A percentile compares a stretch with the other conserved stretches of the same genome.
Conservation (phyloP, 2,888 invertebrate genomes). For the Pimpla rufipes region DNA sequence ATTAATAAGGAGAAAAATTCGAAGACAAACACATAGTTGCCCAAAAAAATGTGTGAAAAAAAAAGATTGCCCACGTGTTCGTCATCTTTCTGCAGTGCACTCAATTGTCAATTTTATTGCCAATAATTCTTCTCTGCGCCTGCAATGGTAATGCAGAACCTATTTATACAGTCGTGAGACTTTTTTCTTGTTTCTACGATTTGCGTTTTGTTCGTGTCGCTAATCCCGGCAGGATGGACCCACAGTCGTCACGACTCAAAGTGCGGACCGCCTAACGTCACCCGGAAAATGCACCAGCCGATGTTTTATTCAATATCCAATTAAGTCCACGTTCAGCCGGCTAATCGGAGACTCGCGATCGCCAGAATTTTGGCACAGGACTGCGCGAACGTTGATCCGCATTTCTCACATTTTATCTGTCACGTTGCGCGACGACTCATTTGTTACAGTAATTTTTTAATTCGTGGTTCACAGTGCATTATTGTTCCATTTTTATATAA, state of each 20-base stretch:
- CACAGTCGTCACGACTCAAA: conserved; percentile 36
- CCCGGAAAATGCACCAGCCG: not conserved
- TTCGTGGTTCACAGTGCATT: not conserved
- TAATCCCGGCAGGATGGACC: not conserved
- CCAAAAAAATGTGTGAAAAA: not conserved
- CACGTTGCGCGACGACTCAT: not conserved
- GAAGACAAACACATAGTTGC: not conserved
- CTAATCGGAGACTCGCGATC: conserved; percentile 3
- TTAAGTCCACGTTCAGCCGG: not conserved
- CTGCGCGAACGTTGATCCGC: not conserved
- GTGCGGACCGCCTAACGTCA: conserved; percentile 31
- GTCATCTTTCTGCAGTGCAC: not conserved
- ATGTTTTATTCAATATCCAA: conserved; percentile 42
- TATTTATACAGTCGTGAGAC: not conserved
- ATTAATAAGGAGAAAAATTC: no score
- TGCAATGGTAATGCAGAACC: not conserved
- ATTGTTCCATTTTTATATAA: not conserved
- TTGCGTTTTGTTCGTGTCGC: not conserved
- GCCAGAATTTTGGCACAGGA: conserved; percentile 16
- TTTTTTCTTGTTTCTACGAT: not conserved
- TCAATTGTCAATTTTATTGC: not conserved
- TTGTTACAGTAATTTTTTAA: not conserved
- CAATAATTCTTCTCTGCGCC: not conserved
- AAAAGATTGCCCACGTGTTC: not conserved
- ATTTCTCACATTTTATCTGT: not conserved